A percentile compares a stretch with the other conserved stretches of the same genome.
Conservation (phyloP, 2,888 invertebrate species). For the Aphodius granarius region DNA sequence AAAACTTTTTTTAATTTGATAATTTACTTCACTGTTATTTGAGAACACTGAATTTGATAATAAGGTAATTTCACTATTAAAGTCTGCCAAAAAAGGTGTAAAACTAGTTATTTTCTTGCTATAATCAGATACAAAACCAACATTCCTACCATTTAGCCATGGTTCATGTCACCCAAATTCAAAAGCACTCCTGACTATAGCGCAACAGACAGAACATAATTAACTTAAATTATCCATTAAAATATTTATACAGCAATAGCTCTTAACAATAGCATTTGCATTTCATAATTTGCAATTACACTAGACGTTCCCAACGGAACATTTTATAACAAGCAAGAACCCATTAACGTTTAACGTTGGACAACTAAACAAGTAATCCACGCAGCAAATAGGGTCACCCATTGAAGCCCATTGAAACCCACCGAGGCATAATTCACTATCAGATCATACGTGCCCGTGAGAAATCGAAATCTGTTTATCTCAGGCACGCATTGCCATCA, state of each 20-base stretch:
- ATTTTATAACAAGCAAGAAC: background rate
- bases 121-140: too few species aligned
- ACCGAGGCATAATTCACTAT: background rate
- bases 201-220: too few species aligned
- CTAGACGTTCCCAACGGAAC: background rate
- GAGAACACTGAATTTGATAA: too few species aligned
- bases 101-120: too few species aligned
- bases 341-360: background rate
- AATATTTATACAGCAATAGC: background rate
- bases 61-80: too few species aligned
- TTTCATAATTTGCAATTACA: background rate
- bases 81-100: too few species aligned
- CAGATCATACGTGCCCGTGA: background rate
- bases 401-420: background rate
- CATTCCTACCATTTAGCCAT: too few species aligned
- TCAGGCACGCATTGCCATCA: background rate
- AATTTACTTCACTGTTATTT: too few species aligned
- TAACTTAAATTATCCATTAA: background rate
- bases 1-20: too few species aligned
- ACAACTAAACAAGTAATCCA: background rate
- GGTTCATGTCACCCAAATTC: too few species aligned
- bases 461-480: background rate
- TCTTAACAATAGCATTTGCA: background rate
- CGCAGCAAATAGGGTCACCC: background rate
- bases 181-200: too few species aligned